Evolutionary conservation across 2,888 invertebrate genomes (phyloP).

Genomic region (Desoria tigrina): DNA sequence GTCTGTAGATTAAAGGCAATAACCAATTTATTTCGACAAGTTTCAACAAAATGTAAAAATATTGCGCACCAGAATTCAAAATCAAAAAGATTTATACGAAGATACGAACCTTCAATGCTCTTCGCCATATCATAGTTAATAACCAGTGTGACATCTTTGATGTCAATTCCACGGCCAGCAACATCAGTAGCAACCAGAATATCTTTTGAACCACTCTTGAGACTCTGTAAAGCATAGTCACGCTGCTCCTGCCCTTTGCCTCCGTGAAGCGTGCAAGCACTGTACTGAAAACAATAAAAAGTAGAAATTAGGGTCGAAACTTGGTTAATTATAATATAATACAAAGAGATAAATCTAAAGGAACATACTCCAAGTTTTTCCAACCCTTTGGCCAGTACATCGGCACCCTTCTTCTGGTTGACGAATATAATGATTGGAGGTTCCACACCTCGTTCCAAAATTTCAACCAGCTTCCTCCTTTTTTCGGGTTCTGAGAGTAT

Average conservation of each 20-base stretch:
- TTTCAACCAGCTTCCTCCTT: conserved; percentile 91
- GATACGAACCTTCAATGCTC: conserved; percentile 78
- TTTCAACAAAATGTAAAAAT: background rate
- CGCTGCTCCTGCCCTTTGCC: conserved; percentile 99
- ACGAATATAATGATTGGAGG: conserved; percentile 99
- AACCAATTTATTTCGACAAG: background rate
- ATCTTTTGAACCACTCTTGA: conserved; percentile 94
- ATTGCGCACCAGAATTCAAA: no score
- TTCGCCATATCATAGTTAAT: conserved; percentile 99
- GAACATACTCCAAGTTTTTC: conserved; percentile 82
- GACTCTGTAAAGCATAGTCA: conserved; percentile 94
- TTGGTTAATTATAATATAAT: no score
- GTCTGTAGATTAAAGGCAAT: conserved; percentile 61
- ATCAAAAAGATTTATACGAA: no score
- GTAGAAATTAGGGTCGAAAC: no score
- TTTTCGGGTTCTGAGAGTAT: conserved; percentile 95
- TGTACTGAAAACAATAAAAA: conserved; percentile 70
- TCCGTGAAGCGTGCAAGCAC: conserved; percentile 95
- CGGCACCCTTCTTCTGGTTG: conserved; percentile 99
- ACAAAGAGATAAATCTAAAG: conserved; percentile 23
- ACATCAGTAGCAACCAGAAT: conserved; percentile 99
- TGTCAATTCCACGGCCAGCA: conserved; percentile 99
- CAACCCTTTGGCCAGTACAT: conserved; percentile 92
- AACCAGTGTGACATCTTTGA: conserved; percentile 98
- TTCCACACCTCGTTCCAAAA: conserved; percentile 84